Base-by-base conservation (phyloP, 2,113 vertebrate species). In the Muscicapa adusta region DNA sequence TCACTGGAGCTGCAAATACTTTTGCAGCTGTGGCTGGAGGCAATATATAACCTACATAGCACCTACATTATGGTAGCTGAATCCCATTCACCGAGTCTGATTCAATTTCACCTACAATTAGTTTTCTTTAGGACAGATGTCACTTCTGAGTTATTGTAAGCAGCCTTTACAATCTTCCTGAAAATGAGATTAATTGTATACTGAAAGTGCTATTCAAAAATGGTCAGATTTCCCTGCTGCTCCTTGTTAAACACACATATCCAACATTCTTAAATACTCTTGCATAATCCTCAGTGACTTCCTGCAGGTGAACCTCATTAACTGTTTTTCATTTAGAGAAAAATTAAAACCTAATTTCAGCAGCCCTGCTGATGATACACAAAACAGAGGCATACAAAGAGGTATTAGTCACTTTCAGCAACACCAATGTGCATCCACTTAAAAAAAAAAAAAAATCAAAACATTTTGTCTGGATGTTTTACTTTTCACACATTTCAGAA, bases 351-450 rank as follows among this genome's bases (percentile, higher is more conserved):
- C 42, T 70, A 65, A 34, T 23, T 79, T 94, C 66, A 90, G n/a
- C 31, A 81, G 14, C 25, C 13, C 7, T 83, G 70, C 36, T 60
- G 29, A 58, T 40, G 29, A 38, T 57, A 24, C 12, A 51, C 11
- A 33, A 51, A 75, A 17, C 13, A 74, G 26, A 50, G 16, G 6
- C 15, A 57, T 40, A 34, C 8, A 10, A 50, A 81, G 18, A 33
- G 2, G 3, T 71, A 60, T 47, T 63, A 45, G 19, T 17, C 25
- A 54, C 13, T 82, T 45, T 67, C 33, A 82, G 23, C 18, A 53
- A 45, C 10, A n/a, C 1, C 0, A 3, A 50, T 13, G 4, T 36
- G 6, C 13, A 78, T 14, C 4, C 6, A 33, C 31, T 18, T 43
- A 1, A 33, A 60, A 45, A 54, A 33, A 60, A 45, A 54, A 63